Evolutionary conservation across 1,140 invertebrate species (phyloP), one percentile per base, ranked within the genome.

Genomic region (Choristoneura fumiferana): DNA sequence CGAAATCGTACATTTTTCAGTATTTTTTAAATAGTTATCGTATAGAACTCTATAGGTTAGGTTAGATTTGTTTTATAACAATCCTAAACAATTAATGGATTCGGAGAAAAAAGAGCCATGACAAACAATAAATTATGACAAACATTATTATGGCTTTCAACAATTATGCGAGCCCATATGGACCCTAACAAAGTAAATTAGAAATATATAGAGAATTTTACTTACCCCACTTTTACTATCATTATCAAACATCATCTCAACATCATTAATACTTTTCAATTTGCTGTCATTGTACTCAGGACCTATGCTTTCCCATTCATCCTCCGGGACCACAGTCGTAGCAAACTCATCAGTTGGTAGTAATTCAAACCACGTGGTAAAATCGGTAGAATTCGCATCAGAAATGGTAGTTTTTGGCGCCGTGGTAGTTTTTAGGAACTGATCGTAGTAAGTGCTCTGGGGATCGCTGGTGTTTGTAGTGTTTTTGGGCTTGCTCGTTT

Each of bases 371-470:
- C 85, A 86, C 15, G 76, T 80, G 22, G 85, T 85, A 65, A 67
- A 66, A 70, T 86, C 80, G 49, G 69, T 54, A 65, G 69, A 67
- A 71, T 86, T 81, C 52, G 68, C 43, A 53, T 71, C 65, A 3
- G 59, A 39, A 15, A 57, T 76, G 49, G 72, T 76, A 61, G 72
- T 54, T 67, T 73, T 81, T 40, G 75, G 67, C 1, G 53, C n/a
- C 29, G 76, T 76, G 54, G 83, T 83, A 54, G 84, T 81, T 76
- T 84, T 86, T 12, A 90, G 59, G 60, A 91, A 91, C 57, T 91
- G 80, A 43, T 90, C 82, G 63, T 89, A 91, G 54, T 88, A 90
- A 0, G 86, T 78, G 45, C 89, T 81, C 37, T 85, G 82, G 13
- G 77, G 65, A 29, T 78, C 67, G 1, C 69, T 78, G 29, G 67